Evolutionary conservation across 2,888 invertebrate genomes (phyloP).

Genomic region (Flabesymbios commensalis): DNA sequence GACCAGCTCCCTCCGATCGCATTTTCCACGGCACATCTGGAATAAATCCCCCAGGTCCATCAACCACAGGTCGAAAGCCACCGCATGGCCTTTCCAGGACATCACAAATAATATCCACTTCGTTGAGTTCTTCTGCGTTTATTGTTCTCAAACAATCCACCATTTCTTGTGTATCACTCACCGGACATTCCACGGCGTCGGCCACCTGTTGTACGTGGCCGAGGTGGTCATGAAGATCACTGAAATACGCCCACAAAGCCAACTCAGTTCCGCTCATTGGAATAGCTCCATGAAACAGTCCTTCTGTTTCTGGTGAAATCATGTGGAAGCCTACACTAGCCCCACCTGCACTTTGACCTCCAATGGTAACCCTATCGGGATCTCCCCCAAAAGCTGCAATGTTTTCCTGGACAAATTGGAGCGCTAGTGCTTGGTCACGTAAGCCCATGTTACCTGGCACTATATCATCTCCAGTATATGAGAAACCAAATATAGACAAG

Average conservation of each 20-base stretch:
- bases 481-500: conserved; percentile 25
- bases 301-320: conserved; percentile 15
- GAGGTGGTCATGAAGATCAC: conserved; percentile 4
- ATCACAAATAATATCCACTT: too few species aligned
- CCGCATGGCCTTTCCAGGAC: too few species aligned
- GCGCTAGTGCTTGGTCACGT: conserved; percentile 17
- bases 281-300: conserved; percentile 36
- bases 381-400: conserved; percentile 28
- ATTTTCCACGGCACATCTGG: conserved; percentile 16
- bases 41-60: conserved; percentile 25
- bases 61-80: conserved; percentile 31
- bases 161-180: neutral
- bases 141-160: neutral
- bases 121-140: too few species aligned
- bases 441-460: conserved; percentile 24
- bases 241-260: conserved; percentile 8
- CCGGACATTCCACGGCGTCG: conserved; percentile 11
- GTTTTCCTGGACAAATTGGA: conserved; percentile 26
- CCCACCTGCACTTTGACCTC: conserved; percentile 27
- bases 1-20: too few species aligned
- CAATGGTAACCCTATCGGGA: conserved; percentile 20
- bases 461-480: conserved; percentile 7
- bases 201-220: conserved; percentile 16
- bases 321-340: conserved; percentile 16
- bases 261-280: conserved; percentile 31